Conservation (phyloP, 2,113 vertebrate species). For the Rhinolophus ferrumequinum region DNA sequence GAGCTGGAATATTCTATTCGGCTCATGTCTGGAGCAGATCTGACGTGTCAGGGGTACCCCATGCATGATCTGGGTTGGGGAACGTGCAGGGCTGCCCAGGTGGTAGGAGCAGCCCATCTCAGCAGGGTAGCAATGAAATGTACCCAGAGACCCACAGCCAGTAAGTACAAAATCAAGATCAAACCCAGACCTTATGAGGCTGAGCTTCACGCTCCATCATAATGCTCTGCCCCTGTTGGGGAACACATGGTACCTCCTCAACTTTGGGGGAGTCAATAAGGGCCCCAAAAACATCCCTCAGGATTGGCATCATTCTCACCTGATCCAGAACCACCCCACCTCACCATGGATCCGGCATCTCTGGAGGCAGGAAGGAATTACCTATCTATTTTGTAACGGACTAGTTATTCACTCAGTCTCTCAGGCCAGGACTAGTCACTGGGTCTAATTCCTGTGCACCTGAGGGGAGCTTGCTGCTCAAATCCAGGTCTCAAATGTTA, state of each 20-base stretch:
- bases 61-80: accelerated
- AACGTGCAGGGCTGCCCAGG: accelerated
- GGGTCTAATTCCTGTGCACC: background rate
- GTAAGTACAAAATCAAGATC: background rate
- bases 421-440: background rate
- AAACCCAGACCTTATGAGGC: background rate
- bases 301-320: background rate
- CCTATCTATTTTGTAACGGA: background rate
- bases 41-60: background rate
- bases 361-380: background rate
- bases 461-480: background rate
- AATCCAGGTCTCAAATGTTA: accelerated
- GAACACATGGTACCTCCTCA: background rate
- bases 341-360: too few relatives aligned
- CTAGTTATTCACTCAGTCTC: background rate
- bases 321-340: background rate
- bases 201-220: background rate
- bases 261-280: background rate
- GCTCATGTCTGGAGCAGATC: background rate
- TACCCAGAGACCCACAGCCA: background rate
- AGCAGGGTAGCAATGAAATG: background rate
- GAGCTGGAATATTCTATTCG: background rate
- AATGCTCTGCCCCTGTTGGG: too few relatives aligned
- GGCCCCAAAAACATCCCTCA: background rate
- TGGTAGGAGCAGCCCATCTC: background rate